Conservation (phyloP, 2,888 invertebrate genomes). For the Poecilus cupreus region DNA sequence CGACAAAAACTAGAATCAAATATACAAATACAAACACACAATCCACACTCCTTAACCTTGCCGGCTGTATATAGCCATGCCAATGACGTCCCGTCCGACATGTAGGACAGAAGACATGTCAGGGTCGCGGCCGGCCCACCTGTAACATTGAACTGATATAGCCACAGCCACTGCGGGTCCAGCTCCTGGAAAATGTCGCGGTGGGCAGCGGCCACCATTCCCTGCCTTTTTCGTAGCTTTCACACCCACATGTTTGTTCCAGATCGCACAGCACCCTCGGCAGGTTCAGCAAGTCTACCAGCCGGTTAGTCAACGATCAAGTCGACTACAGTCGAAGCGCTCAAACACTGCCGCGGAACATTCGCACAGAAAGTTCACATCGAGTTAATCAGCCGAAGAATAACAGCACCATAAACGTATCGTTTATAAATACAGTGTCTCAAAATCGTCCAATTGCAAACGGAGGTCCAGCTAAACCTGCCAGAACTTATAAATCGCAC, state of each 20-base stretch:
- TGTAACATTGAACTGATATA: conserved; percentile 45
- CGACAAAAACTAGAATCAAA: conserved; percentile 9
- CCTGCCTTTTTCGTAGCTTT: conserved; percentile 21
- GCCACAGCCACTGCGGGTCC: not conserved
- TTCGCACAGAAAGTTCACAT: conserved; percentile 65
- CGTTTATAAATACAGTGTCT: conserved; percentile 75
- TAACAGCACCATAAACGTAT: conserved; percentile 81
- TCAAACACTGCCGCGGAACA: conserved; percentile 85
- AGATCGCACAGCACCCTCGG: conserved; percentile 85
- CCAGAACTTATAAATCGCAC: conserved; percentile 83
- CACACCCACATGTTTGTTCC: conserved; percentile 70
- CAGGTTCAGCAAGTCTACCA: conserved; percentile 88
- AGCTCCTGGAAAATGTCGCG: conserved; percentile 8
- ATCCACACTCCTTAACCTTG: conserved; percentile 47
- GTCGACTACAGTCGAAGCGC: conserved; percentile 78
- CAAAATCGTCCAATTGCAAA: conserved; percentile 66
- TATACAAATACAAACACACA: not conserved
- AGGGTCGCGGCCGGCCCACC: conserved; percentile 50
- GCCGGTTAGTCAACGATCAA: conserved; percentile 78
- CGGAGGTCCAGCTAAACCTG: conserved; percentile 85
- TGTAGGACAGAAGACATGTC: conserved; percentile 53
- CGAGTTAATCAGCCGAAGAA: conserved; percentile 67
- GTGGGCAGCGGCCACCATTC: not conserved
- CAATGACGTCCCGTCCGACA: conserved; percentile 30
- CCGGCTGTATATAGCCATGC: conserved; percentile 23